A percentile compares a stretch with the other conserved stretches of the same genome.
Conservation (phyloP, 2,888 invertebrate species). For the Petrolisthes manimaculis region DNA sequence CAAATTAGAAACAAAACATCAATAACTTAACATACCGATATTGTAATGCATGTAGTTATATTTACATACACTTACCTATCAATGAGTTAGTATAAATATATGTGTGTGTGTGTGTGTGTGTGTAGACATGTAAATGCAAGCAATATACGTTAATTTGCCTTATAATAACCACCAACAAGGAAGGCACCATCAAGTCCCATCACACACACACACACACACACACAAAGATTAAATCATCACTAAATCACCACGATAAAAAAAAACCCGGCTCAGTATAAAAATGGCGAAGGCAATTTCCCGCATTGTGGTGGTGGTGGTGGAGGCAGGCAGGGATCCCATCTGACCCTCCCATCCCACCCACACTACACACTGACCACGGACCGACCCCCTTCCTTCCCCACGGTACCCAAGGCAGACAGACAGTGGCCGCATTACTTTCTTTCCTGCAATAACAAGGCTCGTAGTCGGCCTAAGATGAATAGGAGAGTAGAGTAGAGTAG, state of each 20-base stretch:
- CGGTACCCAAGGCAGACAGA: too few species aligned
- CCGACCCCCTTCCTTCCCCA: too few species aligned
- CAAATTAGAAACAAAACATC: too few species aligned
- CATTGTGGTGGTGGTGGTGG: not conserved
- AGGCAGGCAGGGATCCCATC: too few species aligned
- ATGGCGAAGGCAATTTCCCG: not conserved
- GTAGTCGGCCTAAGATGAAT: not conserved
- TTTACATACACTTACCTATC: not conserved
- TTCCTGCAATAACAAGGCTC: too few species aligned
- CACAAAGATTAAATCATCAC: not conserved
- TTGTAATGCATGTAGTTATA: not conserved
- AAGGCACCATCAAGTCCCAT: not conserved
- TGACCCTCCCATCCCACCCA: not conserved
- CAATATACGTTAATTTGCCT: not conserved
- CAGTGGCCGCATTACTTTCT: too few species aligned
- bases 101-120: not conserved
- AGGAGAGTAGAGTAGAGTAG: not conserved
- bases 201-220: conserved; percentile 1
- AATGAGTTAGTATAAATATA: not conserved
- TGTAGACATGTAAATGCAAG: not conserved
- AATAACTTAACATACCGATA: too few species aligned
- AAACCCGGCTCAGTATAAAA: not conserved
- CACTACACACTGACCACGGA: too few species aligned
- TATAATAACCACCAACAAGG: not conserved
- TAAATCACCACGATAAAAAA: not conserved